phyloP scores from a whole-genome alignment of 2,797 vertebrate genomes.

The Delichon dasypus region DNA sequence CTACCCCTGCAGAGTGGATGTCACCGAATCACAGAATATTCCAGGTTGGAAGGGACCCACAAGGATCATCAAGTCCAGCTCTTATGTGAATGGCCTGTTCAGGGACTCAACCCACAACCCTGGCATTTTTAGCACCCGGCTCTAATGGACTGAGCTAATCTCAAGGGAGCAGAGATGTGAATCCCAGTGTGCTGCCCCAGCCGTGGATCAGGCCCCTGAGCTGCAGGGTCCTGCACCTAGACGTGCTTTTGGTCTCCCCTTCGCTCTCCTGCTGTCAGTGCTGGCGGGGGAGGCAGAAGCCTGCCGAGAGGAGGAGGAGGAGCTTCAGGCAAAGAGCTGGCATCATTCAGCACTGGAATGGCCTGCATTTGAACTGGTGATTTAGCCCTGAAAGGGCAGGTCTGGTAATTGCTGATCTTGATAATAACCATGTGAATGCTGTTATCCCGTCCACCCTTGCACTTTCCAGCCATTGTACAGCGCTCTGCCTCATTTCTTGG shows the following conservation, averaged over 20 bases:
- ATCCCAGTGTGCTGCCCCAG: not conserved
- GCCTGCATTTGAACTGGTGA: not conserved
- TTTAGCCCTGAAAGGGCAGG: not conserved
- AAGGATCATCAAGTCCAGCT: not conserved
- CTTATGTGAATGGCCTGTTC: not conserved
- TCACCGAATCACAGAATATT: not conserved
- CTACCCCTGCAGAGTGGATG: not conserved
- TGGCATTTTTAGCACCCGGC: not conserved
- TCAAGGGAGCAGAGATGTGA: not conserved
- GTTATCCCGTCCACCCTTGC: not conserved
- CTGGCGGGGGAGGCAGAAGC: rapidly evolving
- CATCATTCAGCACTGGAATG: not conserved
- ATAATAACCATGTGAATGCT: not conserved
- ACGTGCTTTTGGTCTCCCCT: not conserved
- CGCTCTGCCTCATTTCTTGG: not conserved
- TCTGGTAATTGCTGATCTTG: not conserved
- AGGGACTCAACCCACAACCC: not conserved
- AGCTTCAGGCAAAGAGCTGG: not conserved
- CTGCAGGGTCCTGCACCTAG: rapidly evolving
- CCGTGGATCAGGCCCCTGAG: rapidly evolving
- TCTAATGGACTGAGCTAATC: not conserved
- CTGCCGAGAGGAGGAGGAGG: not conserved
- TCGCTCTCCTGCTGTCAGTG: not conserved
- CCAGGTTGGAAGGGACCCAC: not conserved
- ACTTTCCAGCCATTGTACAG: not conserved